phyloP scores from a whole-genome alignment of 2,888 invertebrate genomes.

The Pilophorus perplexus region DNA sequence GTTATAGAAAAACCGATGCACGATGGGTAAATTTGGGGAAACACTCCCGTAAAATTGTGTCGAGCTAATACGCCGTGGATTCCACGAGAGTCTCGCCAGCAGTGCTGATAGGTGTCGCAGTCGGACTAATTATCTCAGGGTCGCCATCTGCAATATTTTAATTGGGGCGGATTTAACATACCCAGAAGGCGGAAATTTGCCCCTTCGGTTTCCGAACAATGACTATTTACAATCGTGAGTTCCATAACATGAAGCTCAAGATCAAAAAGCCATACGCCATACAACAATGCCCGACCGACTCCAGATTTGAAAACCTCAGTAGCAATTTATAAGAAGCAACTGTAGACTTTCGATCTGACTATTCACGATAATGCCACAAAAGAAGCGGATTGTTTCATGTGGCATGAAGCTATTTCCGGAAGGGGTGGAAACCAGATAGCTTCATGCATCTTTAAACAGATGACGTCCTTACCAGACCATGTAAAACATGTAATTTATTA shows the following conservation, averaged over 20 bases:
- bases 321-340: constrained; percentile 2
- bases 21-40: no score
- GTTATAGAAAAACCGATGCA: no score
- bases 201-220: no score
- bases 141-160: no score
- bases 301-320: not conserved
- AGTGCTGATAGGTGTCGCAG: no score
- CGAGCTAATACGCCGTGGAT: no score
- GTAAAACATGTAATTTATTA: not conserved
- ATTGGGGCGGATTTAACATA: no score
- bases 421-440: constrained; percentile 2
- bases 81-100: no score
- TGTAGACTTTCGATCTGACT: not conserved
- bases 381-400: constrained; percentile 5
- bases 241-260: constrained; percentile 5
- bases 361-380: not conserved
- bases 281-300: not conserved
- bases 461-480: not conserved
- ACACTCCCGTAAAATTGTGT: no score
- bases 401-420: not conserved
- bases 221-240: constrained; percentile 15
- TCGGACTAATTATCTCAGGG: no score
- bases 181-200: no score
- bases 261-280: constrained; percentile 6
- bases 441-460: constrained; percentile 1